Evolutionary conservation across 2,113 vertebrate genomes (phyloP).

Genomic region (Chiloscyllium plagiosum): DNA sequence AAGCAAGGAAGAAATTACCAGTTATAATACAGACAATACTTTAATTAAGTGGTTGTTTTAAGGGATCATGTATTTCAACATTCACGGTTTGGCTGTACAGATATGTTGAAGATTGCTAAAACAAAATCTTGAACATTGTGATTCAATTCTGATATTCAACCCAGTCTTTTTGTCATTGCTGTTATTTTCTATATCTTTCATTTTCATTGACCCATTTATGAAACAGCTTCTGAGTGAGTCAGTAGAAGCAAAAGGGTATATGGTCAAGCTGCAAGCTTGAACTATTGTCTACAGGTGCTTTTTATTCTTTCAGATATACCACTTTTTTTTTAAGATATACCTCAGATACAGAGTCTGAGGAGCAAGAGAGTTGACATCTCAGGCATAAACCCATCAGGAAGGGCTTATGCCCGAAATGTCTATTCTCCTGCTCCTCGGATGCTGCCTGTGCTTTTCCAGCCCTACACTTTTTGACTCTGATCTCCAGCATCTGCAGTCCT

Average conservation of each 20-base stretch:
- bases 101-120: no score
- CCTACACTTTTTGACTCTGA: no score
- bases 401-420: no score
- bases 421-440: no score
- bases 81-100: neutral
- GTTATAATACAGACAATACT: neutral
- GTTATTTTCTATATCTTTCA: neutral
- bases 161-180: neutral
- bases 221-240: neutral
- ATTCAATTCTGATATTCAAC: neutral
- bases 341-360: neutral
- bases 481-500: no score
- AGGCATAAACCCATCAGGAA: no score
- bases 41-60: neutral
- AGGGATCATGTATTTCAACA: neutral
- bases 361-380: no score
- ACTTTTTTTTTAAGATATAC: neutral
- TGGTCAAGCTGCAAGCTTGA: neutral
- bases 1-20: neutral
- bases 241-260: neutral
- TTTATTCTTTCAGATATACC: neutral
- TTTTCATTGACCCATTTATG: neutral
- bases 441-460: no score
- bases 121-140: no score
- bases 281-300: neutral